A percentile compares a stretch with the other conserved stretches of the same genome.
Conservation (phyloP, 2,888 invertebrate genomes). For the Athrips mouffetella region DNA sequence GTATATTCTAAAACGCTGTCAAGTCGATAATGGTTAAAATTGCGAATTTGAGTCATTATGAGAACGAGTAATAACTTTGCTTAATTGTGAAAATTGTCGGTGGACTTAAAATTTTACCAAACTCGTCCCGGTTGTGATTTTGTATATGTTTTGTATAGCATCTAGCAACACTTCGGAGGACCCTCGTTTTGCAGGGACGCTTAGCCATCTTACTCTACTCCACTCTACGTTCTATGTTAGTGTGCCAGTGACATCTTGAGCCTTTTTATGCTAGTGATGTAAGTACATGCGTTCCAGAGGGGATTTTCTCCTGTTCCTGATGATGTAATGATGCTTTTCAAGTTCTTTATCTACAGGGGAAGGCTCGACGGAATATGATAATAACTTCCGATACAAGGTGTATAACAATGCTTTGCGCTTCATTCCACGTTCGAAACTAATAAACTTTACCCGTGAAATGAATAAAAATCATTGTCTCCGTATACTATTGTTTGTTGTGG, state of each 20-base stretch:
- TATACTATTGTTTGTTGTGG: no score
- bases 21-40: no score
- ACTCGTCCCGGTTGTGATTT: no score
- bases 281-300: conserved; percentile 7
- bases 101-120: no score
- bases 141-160: no score
- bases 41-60: no score
- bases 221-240: conserved; percentile 35
- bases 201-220: conserved; percentile 18
- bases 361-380: conserved; percentile 22
- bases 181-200: conserved; percentile 31
- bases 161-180: conserved; percentile 5
- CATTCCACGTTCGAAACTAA: no score
- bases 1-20: no score
- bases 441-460: no score
- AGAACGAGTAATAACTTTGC: no score
- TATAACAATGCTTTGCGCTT: conserved; percentile 26
- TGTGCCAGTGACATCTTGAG: conserved; percentile 42
- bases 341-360: conserved; percentile 5
- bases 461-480: no score
- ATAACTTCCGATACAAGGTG: conserved; percentile 28
- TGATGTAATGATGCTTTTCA: conserved; percentile 14
- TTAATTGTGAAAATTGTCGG: no score
- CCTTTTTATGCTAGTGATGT: conserved; percentile 22
- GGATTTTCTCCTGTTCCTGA: background rate